Conservation (phyloP, 2,888 invertebrate species). For the Drosophila gaucha region DNA sequence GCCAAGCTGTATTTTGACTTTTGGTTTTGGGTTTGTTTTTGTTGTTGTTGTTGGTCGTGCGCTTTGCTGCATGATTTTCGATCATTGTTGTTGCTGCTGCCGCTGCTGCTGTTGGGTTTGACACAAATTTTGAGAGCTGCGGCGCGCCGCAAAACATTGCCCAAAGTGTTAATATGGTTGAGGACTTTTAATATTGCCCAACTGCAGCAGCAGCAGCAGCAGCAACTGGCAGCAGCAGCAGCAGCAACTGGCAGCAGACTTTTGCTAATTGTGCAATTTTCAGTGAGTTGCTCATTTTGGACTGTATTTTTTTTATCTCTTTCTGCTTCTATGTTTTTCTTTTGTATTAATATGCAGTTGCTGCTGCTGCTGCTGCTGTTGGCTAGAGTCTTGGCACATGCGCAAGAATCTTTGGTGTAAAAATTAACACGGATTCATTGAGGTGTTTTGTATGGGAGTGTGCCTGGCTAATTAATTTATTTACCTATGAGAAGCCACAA, state of each 20-base stretch:
- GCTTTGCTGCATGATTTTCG: constrained; percentile 64
- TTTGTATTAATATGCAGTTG: constrained; percentile 29
- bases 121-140: constrained; percentile 71
- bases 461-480: constrained; percentile 74
- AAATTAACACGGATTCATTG: constrained; percentile 71
- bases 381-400: constrained; percentile 37
- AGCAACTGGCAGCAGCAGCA: constrained; percentile 10
- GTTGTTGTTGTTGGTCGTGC: constrained; percentile 51
- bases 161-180: constrained; percentile 78
- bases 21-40: constrained; percentile 17
- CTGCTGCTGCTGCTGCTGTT: constrained; percentile 26
- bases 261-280: constrained; percentile 76
- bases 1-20: constrained; percentile 35
- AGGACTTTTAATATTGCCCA: constrained; percentile 78
- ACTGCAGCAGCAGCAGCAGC: constrained; percentile 29
- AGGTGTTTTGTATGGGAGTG: constrained; percentile 40
- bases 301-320: constrained; percentile 15
- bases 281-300: constrained; percentile 62
- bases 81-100: constrained; percentile 48
- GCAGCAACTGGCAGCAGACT: constrained; percentile 39
- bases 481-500: constrained; percentile 63
- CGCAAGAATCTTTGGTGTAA: constrained; percentile 68
- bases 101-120: constrained; percentile 55
- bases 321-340: constrained; percentile 1
- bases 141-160: constrained; percentile 75